A percentile compares a stretch with the other conserved stretches of the same genome.
These are phyloP conservation scores for Heliopora coerulea DNA, from an alignment of 92 coral and sea anemone species.

Conservation along the genomic window DNA sequence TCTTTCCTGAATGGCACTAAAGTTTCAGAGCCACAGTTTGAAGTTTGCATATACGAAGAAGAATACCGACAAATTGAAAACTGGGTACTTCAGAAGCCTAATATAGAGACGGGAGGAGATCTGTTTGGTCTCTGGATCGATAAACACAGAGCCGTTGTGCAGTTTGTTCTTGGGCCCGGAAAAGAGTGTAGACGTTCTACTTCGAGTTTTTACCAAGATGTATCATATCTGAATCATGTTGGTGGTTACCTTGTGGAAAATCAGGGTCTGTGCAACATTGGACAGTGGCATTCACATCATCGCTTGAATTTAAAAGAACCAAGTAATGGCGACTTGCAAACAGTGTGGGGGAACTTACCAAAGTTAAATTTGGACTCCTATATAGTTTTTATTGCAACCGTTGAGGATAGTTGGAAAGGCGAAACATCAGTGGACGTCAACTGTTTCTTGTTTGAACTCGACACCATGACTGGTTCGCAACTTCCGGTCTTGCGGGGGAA, in stretches of 20 bases:
- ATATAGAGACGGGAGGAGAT: constrained; percentile 84
- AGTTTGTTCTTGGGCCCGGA: constrained; percentile 85
- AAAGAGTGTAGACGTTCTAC: constrained; percentile 50
- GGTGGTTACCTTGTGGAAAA: constrained; percentile 52
- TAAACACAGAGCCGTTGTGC: constrained; percentile 61
- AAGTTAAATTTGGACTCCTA: constrained; percentile 55
- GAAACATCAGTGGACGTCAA: constrained; percentile 5
- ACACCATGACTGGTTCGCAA: background rate
- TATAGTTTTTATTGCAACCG: constrained; percentile 67
- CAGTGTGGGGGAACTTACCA: constrained; percentile 82
- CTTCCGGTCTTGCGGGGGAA: constrained; percentile 45
- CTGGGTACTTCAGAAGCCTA: constrained; percentile 49
- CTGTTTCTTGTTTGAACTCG: constrained; percentile 59
- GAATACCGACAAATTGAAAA: constrained; percentile 58
- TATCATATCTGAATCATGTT: constrained; percentile 55
- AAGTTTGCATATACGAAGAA: constrained; percentile 55
- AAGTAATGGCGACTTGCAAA: constrained; percentile 72
- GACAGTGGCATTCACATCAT: constrained; percentile 95
- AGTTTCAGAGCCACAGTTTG: constrained; percentile 9
- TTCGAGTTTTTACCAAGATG: constrained; percentile 70
- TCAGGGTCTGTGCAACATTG: constrained; percentile 81
- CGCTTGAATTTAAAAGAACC: constrained; percentile 63
- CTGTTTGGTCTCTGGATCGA: constrained; percentile 83
- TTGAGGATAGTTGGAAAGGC: background rate
- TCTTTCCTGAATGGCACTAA: background rate